Evolutionary conservation across 2,113 vertebrate genomes (phyloP).

Genomic region (Trematomus loennbergii): DNA sequence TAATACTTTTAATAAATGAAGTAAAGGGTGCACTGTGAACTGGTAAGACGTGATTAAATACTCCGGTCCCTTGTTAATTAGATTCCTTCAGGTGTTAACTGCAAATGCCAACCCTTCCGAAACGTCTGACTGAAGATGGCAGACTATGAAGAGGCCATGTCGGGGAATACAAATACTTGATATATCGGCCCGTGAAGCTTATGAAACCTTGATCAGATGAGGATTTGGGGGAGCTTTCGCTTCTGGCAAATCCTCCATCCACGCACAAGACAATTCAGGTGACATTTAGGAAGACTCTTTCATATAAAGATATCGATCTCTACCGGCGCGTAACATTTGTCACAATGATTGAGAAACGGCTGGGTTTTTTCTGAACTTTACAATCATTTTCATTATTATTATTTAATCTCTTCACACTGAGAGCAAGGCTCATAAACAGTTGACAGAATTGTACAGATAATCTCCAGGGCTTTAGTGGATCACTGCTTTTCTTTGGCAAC

Average conservation of each 20-base stretch:
- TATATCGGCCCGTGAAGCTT: slow-evolving; percentile 33
- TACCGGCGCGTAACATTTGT: slow-evolving; percentile 32
- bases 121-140: slow-evolving; percentile 27
- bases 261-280: slow-evolving; percentile 56
- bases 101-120: slow-evolving; percentile 68
- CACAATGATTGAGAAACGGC: background rate
- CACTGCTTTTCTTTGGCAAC: slow-evolving; percentile 19
- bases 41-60: slow-evolving; percentile 72
- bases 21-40: slow-evolving; percentile 64
- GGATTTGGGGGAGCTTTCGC: slow-evolving; percentile 73
- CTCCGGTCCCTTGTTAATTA: slow-evolving; percentile 72
- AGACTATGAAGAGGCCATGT: slow-evolving; percentile 32
- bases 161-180: slow-evolving; percentile 42
- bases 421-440: slow-evolving; percentile 22
- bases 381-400: background rate
- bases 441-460: slow-evolving; percentile 40
- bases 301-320: slow-evolving; percentile 63
- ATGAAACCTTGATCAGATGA: slow-evolving; percentile 66
- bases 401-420: slow-evolving; percentile 18
- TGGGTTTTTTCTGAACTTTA: background rate
- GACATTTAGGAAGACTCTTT: slow-evolving; percentile 74
- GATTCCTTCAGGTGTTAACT: slow-evolving; percentile 78
- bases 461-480: slow-evolving; percentile 44
- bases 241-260: slow-evolving; percentile 43
- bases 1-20: slow-evolving; percentile 78